These are phyloP conservation scores for Bolborhynchus lineola DNA, from an alignment of 2,113 vertebrate genomes.

Conservation along the genomic window DNA sequence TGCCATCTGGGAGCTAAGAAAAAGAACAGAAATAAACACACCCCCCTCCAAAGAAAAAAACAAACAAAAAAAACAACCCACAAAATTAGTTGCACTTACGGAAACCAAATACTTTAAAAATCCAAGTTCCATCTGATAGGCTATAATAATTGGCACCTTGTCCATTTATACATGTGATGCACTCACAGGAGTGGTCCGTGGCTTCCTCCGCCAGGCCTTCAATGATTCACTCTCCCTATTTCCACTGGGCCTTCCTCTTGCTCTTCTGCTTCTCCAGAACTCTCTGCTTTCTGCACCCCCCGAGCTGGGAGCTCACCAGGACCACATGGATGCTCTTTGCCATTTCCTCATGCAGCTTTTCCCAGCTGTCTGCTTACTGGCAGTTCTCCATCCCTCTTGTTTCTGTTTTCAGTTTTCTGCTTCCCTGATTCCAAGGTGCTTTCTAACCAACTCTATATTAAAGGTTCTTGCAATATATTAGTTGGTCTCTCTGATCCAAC, in stretches of 20 bases:
- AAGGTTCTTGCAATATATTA: fast-evolving
- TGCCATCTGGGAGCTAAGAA: slow-evolving; percentile 61
- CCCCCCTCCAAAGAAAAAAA: background rate
- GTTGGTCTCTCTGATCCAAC: fast-evolving
- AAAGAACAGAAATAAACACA: slow-evolving; percentile 17
- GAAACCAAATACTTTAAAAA: background rate
- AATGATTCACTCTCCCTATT: background rate
- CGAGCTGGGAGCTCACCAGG: fast-evolving
- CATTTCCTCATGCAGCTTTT: background rate
- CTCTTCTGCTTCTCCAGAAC: background rate
- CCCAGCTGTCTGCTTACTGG: background rate
- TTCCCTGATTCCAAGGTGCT: background rate
- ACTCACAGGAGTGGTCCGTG: background rate
- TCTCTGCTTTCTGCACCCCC: fast-evolving
- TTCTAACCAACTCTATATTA: background rate
- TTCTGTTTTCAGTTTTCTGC: background rate
- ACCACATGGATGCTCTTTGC: background rate
- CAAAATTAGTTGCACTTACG: background rate
- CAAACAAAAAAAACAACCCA: background rate
- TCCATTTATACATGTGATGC: background rate
- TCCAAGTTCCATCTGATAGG: background rate
- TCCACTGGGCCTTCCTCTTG: background rate
- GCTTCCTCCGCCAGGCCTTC: fast-evolving
- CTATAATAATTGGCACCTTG: background rate
- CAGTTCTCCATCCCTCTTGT: background rate